phyloP scores from a whole-genome alignment of 2,888 invertebrate species.

The Drosophila borealis region DNA sequence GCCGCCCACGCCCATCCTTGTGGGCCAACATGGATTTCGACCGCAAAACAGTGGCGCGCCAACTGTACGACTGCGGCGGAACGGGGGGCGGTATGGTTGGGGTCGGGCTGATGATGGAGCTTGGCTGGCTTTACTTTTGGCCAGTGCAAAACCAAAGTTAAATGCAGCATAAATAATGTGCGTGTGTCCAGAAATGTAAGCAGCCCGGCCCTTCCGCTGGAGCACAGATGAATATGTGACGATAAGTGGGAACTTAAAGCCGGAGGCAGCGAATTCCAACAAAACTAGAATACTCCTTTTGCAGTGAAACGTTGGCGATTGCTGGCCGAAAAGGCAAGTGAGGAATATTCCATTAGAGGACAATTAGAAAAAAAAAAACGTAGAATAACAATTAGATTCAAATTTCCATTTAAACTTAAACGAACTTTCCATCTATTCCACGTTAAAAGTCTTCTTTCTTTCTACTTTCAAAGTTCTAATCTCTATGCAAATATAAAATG shows the following conservation, averaged over 20 bases:
- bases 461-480: too few species aligned
- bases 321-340: not conserved
- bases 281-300: not conserved
- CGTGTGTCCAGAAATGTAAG: constrained; percentile 47
- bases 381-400: too few species aligned
- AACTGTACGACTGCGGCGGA: constrained; percentile 10
- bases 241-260: constrained; percentile 1
- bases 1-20: not conserved
- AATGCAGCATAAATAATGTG: constrained; percentile 81
- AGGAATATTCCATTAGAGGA: not conserved
- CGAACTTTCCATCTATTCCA: too few species aligned
- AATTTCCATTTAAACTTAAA: too few species aligned
- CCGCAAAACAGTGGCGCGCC: constrained; percentile 75
- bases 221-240: not conserved
- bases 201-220: not conserved
- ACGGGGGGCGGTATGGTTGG: not conserved
- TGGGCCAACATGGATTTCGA: constrained; percentile 60
- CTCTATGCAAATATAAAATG: not conserved
- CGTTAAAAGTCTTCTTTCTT: too few species aligned
- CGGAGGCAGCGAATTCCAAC: constrained; percentile 3
- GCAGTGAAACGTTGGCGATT: not conserved
- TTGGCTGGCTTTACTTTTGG: constrained; percentile 40
- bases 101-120: not conserved
- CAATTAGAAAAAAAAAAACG: not conserved
- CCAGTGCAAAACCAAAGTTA: constrained; percentile 74